These are phyloP conservation scores for Phthorimaea operculella DNA, from an alignment of 1,140 invertebrate genomes.

Conservation along the genomic window DNA sequence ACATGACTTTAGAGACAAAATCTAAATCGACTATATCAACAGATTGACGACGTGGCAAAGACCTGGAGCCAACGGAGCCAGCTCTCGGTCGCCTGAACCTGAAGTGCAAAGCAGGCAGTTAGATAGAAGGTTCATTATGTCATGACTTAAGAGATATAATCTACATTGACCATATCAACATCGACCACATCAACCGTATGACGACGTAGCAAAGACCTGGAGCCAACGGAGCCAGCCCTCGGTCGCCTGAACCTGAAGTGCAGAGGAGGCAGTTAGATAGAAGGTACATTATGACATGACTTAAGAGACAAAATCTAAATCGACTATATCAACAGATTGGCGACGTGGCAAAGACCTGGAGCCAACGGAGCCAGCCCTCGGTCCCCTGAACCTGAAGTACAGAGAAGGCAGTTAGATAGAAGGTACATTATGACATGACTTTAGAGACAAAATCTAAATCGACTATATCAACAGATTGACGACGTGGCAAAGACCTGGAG, in stretches of 20 bases:
- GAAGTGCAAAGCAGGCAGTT: conserved; percentile 81
- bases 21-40: conserved; percentile 93
- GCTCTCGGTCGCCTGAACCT: conserved; percentile 67
- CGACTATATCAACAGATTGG: conserved; percentile 91
- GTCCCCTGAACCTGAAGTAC: conserved; percentile 72
- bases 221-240: conserved; percentile 61
- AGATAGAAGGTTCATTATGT: conserved; percentile 75
- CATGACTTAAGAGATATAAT: too few relatives aligned
- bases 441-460: too few relatives aligned
- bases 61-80: conserved; percentile 72
- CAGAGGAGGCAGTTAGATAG: conserved; percentile 83
- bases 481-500: conserved; percentile 89
- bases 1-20: too few relatives aligned
- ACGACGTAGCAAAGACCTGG: conserved; percentile 92
- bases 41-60: conserved; percentile 93
- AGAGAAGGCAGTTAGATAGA: conserved; percentile 82
- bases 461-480: conserved; percentile 93
- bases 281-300: conserved; percentile 71
- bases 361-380: conserved; percentile 62
- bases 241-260: conserved; percentile 71
- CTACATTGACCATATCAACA: conserved; percentile 94
- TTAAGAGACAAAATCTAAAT: too few relatives aligned
- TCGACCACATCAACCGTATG: conserved; percentile 91
- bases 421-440: too few relatives aligned
- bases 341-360: conserved; percentile 90